Conservation (phyloP, 2,797 vertebrate genomes). For the Rhincodon typus region DNA sequence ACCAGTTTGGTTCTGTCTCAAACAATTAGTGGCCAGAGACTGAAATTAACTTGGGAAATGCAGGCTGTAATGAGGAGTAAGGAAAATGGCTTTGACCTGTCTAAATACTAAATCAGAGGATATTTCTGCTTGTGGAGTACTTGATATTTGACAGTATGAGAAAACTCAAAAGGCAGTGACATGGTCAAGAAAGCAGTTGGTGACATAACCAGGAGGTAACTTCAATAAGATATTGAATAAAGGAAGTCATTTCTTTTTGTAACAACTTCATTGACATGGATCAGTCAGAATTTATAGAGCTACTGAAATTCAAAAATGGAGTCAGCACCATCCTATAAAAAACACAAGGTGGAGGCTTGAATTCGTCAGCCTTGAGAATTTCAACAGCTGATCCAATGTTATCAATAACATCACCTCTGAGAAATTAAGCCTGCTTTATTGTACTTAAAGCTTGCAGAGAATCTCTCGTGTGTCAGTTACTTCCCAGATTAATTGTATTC, state of each 20-base stretch:
- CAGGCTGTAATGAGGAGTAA: neutral
- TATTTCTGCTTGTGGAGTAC: neutral
- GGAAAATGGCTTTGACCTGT: neutral
- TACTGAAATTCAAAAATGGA: neutral
- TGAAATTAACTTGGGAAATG: neutral
- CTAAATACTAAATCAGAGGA: neutral
- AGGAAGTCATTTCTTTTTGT: neutral
- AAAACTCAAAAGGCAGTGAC: neutral
- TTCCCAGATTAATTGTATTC: neutral
- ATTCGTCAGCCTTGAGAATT: neutral
- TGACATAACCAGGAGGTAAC: neutral
- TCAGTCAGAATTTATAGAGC: neutral
- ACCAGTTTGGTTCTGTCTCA: too few species aligned
- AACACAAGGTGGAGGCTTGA: neutral
- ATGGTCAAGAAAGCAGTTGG: neutral
- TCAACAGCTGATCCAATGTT: neutral
- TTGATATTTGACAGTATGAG: neutral
- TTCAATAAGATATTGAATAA: neutral
- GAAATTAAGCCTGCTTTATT: neutral
- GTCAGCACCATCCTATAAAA: neutral
- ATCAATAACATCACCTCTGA: neutral
- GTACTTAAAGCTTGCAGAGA: constrained; percentile 13
- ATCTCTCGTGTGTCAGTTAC: neutral
- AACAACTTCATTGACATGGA: neutral
- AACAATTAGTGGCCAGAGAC: neutral